Evolutionary conservation across 64 coral and sea anemone species (phyloP).

Genomic region (Stylophora pistillata): DNA sequence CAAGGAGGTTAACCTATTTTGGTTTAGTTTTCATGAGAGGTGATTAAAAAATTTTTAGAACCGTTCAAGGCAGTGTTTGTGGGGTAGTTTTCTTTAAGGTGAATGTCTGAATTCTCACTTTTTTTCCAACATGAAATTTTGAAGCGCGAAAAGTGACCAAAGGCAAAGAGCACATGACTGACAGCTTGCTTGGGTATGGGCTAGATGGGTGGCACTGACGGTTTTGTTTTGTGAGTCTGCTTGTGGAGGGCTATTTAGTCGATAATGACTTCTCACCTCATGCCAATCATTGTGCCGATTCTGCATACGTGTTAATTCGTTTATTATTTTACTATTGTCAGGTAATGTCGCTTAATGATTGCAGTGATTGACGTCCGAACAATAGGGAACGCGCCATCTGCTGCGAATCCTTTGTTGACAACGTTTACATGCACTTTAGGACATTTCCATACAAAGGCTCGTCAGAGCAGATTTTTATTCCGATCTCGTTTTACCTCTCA

Average conservation of each 20-base stretch:
- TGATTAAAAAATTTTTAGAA: neutral
- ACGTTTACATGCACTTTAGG: slow-evolving; percentile 95
- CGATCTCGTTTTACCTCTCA: slow-evolving; percentile 91
- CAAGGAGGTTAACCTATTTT: slow-evolving; percentile 27
- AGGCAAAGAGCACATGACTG: slow-evolving; percentile 43
- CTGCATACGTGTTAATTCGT: slow-evolving; percentile 98
- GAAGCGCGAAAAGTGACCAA: slow-evolving; percentile 26
- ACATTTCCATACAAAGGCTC: slow-evolving; percentile 90
- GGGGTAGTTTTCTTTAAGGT: neutral
- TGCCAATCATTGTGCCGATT: slow-evolving; percentile 87
- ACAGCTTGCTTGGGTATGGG: slow-evolving; percentile 69
- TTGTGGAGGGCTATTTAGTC: slow-evolving; percentile 88
- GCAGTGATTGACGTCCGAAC: slow-evolving; percentile 94
- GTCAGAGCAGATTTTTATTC: slow-evolving; percentile 87
- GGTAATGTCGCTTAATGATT: slow-evolving; percentile 96
- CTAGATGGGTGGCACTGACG: slow-evolving; percentile 56
- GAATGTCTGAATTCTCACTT: neutral
- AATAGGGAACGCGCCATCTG: slow-evolving; percentile 95
- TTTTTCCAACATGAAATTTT: slow-evolving; percentile 27
- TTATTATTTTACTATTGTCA: slow-evolving; percentile 99
- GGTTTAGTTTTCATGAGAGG: neutral
- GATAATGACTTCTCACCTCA: slow-evolving; percentile 94
- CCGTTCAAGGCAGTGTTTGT: slow-evolving; percentile 16
- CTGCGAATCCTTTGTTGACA: slow-evolving; percentile 68
- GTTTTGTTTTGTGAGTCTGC: slow-evolving; percentile 81